A percentile compares a stretch with the other conserved stretches of the same genome.
phyloP scores from a whole-genome alignment of 2,888 invertebrate genomes.

The Tillus elongatus region DNA sequence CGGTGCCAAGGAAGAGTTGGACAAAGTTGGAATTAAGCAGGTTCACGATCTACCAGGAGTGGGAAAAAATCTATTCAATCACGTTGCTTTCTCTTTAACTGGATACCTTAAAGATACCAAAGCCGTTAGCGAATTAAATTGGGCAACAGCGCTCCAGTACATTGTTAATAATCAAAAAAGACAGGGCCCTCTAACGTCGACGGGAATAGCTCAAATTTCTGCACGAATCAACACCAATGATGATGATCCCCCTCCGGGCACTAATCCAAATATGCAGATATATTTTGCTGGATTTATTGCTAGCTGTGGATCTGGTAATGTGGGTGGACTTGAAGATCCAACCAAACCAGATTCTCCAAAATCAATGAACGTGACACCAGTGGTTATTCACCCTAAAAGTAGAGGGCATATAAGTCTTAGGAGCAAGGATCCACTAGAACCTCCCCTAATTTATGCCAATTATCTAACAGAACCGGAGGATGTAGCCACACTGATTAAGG shows the following conservation, averaged over 20 bases:
- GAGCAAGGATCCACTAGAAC: constrained; percentile 56
- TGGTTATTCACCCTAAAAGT: constrained; percentile 56
- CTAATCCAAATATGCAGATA: constrained; percentile 56
- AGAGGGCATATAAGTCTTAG: constrained; percentile 53
- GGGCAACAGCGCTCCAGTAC: constrained; percentile 51
- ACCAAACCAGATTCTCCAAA: constrained; percentile 27
- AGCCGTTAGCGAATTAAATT: constrained; percentile 46
- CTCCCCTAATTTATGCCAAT: constrained; percentile 65
- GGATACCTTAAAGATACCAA: constrained; percentile 46
- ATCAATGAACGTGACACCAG: constrained; percentile 43
- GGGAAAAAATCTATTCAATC: constrained; percentile 58
- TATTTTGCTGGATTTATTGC: constrained; percentile 56
- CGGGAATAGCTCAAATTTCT: constrained; percentile 56
- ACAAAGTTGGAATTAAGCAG: constrained; percentile 48
- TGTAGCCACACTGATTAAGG: constrained; percentile 50
- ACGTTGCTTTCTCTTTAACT: constrained; percentile 50
- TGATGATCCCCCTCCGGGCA: constrained; percentile 48
- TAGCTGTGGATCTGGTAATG: constrained; percentile 45
- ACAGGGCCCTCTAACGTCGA: constrained; percentile 51
- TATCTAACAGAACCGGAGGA: constrained; percentile 62
- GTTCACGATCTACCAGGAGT: constrained; percentile 56
- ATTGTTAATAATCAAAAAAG: constrained; percentile 46
- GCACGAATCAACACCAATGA: constrained; percentile 51
- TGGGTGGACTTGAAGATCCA: constrained; percentile 35
- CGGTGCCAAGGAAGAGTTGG: constrained; percentile 51